Evolutionary conservation across 2,888 invertebrate species (phyloP), one percentile per base, ranked within the genome.

Genomic region (Hydriomena furcata): DNA sequence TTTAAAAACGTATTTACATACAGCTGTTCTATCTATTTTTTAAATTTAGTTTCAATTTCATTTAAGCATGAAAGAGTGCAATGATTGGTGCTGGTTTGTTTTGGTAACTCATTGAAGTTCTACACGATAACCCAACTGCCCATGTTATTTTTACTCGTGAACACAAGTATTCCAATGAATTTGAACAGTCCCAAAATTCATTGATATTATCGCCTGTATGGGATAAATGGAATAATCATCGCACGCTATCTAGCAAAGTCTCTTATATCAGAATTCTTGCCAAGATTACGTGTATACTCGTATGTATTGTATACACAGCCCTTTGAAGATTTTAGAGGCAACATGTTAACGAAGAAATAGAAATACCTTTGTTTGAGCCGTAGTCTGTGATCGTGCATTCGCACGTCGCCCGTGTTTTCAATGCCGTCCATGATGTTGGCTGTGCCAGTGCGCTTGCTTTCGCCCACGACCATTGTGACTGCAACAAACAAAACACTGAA

Each of bases 361-460:
- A 30, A 32, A 66, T 87, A 96, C 97, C 97, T 95, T 86, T 97
- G 97, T 76, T 96, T 95, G 72, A 97, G 92, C 84, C 97, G 95
- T 73, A 96, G 93, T 75, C 96, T 94, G 87, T 97, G 96, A 91
- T 96, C 97, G 88, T 97, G 97, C 82, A 97, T 94, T 65, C 96
- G 94, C 68, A 97, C 96, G 76, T 95, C 95, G 44, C 96, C 96
- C 31, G 97, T 96, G 86, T 95, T 96, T 91, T 96, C 95, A 86
- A 97, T 95, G 68, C 97, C 96, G 71, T 97, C 96, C 96, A 97
- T 95, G 74, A 97, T 97, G 91, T 96, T 95, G 81, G 95, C 94
- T 82, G 90, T 79, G 80, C 95, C 94, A 82, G 90, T 78, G 61
- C 89, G 89, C 63, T 91, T 91, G 66, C 67, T 87, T 81, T 96